Evolutionary conservation across 2,888 invertebrate species (phyloP), one percentile per base, ranked within the genome.

Genomic region (Epirrhoe tristata): DNA sequence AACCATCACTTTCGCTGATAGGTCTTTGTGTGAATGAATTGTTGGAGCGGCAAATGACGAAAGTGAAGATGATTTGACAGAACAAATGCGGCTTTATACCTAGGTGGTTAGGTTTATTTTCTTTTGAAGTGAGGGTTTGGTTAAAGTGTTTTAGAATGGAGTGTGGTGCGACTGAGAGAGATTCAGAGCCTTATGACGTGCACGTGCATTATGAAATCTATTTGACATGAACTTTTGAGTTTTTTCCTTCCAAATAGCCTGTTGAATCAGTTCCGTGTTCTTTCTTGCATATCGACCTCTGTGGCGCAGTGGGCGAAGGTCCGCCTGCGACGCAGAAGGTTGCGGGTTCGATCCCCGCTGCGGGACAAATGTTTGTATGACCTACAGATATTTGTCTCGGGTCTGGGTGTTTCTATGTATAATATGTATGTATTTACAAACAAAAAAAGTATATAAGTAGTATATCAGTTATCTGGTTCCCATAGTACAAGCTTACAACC

Each of bases 161-260:
- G 59, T 68, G 81, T 78, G 79, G 86, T 87, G 83, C 83, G 81
- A 85, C 76, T 67, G 48, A 86, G 88, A 89, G 91, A 93, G 92
- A 91, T 93, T 90, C 85, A 81, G 87, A 90, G 86, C 86, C 90
- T 91, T 91, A 87, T 88, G 90, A 89, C 89, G 89, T 84, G 86
- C 84, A 86, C 80, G 80, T 79, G 77, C 75, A 81, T 93, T 92
- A 92, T 91, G 91, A 92, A 92, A 93, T 88, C 86, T 80, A 79
- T 84, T 85, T 88, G 85, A 88, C 89, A 87, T 82, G 86, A 84
- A 85, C 84, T 74, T 70, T 70, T 43, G 39, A 43, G 65, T 65
- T 67, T 86, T 86, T 84, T 80, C 80, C 79, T 31, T 43, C 43
- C 57, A 43, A 48, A 56, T 14, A 46, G 14, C 14, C n/a, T 14